A percentile compares a stretch with the other conserved stretches of the same genome.
phyloP scores from a whole-genome alignment of 2,797 vertebrate genomes.

The Numenius phaeopus region DNA sequence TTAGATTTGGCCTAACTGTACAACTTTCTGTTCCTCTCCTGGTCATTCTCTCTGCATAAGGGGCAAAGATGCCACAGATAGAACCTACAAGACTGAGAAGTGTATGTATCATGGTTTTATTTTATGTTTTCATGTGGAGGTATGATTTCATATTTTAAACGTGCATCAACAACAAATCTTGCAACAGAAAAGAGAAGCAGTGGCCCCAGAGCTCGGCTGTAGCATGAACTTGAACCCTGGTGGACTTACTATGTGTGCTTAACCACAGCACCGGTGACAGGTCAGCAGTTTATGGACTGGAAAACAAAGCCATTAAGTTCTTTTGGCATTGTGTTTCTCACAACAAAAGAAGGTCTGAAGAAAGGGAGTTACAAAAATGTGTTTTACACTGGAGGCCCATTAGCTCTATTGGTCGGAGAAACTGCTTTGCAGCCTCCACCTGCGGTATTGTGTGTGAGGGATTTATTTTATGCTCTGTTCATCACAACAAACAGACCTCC shows the following conservation, averaged over 20 bases:
- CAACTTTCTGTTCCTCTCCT: not conserved
- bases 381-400: conserved; percentile 77
- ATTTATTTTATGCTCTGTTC: conserved; percentile 78
- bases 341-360: conserved; percentile 67
- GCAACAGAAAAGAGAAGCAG: not conserved
- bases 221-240: conserved; percentile 11
- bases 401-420: conserved; percentile 68
- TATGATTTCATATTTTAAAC: not conserved
- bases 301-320: conserved; percentile 71
- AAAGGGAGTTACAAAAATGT: conserved; percentile 70
- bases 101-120: not conserved
- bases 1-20: not conserved
- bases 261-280: conserved; percentile 49
- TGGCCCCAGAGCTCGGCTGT: not conserved
- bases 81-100: not conserved
- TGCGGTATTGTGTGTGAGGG: conserved; percentile 77
- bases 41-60: not conserved
- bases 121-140: not conserved
- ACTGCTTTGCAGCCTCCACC: conserved; percentile 77
- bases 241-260: conserved; percentile 43
- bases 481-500: conserved; percentile 86
- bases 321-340: conserved; percentile 71
- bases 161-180: not conserved
- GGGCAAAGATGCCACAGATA: not conserved
- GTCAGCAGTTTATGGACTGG: conserved; percentile 61